Conservation (phyloP, 2,113 vertebrate genomes). For the Burhinus bistriatus region DNA sequence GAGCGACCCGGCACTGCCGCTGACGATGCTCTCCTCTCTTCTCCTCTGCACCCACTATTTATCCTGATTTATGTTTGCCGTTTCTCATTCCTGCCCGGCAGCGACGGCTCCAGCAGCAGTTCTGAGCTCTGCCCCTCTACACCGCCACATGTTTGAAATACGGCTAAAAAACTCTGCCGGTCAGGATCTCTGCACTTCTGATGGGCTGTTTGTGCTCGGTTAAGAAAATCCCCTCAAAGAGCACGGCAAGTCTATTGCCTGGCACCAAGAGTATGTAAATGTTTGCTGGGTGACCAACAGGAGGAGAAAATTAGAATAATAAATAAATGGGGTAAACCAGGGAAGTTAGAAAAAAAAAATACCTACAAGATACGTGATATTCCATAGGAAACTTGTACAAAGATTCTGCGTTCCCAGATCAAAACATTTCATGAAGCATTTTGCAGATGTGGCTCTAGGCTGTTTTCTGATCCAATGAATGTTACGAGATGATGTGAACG, state of each 20-base stretch:
- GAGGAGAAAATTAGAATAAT: not conserved
- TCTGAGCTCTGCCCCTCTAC: not conserved
- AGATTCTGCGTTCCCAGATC: not conserved
- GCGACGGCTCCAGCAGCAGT: not conserved
- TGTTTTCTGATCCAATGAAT: not conserved
- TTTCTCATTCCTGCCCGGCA: not conserved
- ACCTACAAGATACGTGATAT: not conserved
- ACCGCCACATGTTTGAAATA: not conserved
- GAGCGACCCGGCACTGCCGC: rapidly evolving
- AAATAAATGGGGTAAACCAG: not conserved
- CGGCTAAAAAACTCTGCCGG: rapidly evolving
- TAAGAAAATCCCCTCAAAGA: not conserved
- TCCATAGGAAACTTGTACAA: not conserved
- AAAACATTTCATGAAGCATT: not conserved
- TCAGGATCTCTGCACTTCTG: not conserved
- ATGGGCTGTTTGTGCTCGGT: rapidly evolving
- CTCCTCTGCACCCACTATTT: not conserved
- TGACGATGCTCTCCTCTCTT: not conserved
- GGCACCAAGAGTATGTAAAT: not conserved
- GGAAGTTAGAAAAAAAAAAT: not conserved
- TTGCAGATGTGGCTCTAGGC: not conserved
- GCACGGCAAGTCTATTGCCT: not conserved
- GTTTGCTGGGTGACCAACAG: not conserved
- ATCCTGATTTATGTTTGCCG: not conserved
- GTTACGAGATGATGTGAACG: not conserved